A percentile compares a stretch with the other conserved stretches of the same genome.
phyloP scores from a whole-genome alignment of 2,113 vertebrate species.

The Chaetodon auriga region DNA sequence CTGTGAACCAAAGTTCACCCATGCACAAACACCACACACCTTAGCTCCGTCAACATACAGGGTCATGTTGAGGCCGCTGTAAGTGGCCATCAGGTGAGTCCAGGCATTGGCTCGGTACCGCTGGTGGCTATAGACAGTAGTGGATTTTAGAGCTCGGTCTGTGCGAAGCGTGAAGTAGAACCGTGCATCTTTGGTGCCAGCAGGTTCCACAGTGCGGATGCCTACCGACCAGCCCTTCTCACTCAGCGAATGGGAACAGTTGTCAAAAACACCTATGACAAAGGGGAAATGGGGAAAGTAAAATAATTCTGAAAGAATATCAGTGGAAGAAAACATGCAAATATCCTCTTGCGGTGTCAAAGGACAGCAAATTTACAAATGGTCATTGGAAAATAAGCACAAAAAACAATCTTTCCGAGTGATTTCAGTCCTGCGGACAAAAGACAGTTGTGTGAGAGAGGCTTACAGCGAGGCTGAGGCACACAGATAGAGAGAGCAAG shows the following conservation, averaged over 20 bases:
- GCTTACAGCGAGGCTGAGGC: not conserved
- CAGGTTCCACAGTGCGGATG: constrained; percentile 85
- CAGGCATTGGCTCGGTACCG: constrained; percentile 87
- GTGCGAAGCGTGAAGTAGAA: constrained; percentile 96
- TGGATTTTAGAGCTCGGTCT: constrained; percentile 88
- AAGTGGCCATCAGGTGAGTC: constrained; percentile 92
- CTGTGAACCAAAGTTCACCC: not conserved
- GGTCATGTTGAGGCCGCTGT: constrained; percentile 88
- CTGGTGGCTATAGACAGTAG: constrained; percentile 83
- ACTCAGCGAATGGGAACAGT: constrained; percentile 91
- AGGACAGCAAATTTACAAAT: constrained; percentile 9
- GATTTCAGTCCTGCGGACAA: constrained; percentile 8
- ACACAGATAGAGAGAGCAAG: not conserved
- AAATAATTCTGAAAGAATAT: not conserved
- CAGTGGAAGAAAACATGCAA: not conserved
- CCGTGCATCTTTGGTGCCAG: constrained; percentile 87
- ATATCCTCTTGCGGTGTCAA: constrained; percentile 1
- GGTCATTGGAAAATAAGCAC: constrained; percentile 28
- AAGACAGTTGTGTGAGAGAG: not conserved
- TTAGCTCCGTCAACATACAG: constrained; percentile 92
- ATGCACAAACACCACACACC: constrained; percentile 64
- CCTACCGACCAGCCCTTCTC: constrained; percentile 97
- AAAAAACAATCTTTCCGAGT: constrained; percentile 20
- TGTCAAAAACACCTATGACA: constrained; percentile 92
- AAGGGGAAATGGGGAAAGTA: constrained; percentile 13